Conservation (phyloP, 2,888 invertebrate genomes). For the Halocaridina rubra region DNA sequence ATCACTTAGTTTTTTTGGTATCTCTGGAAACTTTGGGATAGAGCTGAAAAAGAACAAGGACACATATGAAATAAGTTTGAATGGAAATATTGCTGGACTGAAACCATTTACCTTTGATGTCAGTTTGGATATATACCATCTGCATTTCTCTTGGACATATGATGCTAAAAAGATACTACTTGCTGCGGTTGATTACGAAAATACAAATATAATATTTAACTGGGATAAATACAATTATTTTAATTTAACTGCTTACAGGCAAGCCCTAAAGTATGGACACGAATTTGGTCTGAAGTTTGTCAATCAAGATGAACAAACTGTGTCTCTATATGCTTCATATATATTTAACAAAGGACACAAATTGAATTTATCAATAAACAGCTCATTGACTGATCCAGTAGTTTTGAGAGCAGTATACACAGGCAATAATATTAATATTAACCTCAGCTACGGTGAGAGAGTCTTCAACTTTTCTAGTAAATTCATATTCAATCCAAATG, state of each 20-base stretch:
- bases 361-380: neutral
- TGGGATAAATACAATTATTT: neutral
- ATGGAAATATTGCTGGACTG: slow-evolving; percentile 1
- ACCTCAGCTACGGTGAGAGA: neutral
- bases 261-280: neutral
- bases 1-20: neutral
- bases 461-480: neutral
- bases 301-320: neutral
- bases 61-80: neutral
- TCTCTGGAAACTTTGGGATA: neutral
- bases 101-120: neutral
- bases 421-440: neutral
- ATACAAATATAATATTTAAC: slow-evolving; percentile 13
- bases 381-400: neutral
- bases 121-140: neutral
- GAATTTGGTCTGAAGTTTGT: neutral
- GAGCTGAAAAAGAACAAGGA: neutral
- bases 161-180: neutral
- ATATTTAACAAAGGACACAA: neutral
- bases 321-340: neutral
- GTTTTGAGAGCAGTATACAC: neutral
- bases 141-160: neutral
- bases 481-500: neutral
- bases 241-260: neutral
- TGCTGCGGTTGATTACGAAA: neutral